A percentile compares a stretch with the other conserved stretches of the same genome.
These are phyloP conservation scores for Diploscapter pachys DNA, from an alignment of 1,140 invertebrate genomes.

Conservation along the genomic window DNA sequence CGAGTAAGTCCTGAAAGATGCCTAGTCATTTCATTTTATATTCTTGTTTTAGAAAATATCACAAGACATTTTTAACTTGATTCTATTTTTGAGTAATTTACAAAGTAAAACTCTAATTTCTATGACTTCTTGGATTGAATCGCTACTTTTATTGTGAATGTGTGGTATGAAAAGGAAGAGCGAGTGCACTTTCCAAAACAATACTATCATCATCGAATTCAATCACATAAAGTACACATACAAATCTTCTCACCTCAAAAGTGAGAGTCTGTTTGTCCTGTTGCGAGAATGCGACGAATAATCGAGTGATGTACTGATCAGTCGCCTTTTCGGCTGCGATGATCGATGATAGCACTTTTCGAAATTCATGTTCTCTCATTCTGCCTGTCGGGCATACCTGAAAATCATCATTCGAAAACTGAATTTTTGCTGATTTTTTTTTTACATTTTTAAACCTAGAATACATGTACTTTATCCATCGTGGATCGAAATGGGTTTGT, in stretches of 20 bases:
- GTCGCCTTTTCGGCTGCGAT: conserved; percentile 30
- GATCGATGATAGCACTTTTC: conserved; percentile 12
- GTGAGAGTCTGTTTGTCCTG: conserved; percentile 44
- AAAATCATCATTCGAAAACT: conserved; percentile 10
- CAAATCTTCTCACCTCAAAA: conserved; percentile 47
- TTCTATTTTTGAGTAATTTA: conserved; percentile 4
- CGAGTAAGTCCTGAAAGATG: conserved; percentile 46
- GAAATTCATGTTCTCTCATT: conserved; percentile 51
- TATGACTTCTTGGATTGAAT: too few species aligned
- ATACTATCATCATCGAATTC: too few species aligned
- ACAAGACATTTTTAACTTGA: neutral
- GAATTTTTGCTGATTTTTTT: neutral
- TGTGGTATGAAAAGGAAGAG: neutral
- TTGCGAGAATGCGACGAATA: conserved; percentile 48
- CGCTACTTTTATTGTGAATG: too few species aligned
- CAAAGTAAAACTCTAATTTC: conserved; percentile 9
- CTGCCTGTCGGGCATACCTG: conserved; percentile 54
- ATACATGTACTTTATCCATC: conserved; percentile 56
- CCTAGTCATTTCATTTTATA: conserved; percentile 30
- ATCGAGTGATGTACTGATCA: conserved; percentile 49
- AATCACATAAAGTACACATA: too few species aligned
- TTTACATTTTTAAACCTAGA: conserved; percentile 51
- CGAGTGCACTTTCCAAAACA: too few species aligned
- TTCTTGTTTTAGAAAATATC: conserved; percentile 16
- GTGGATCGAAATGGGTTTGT: conserved; percentile 39